phyloP scores from a whole-genome alignment of 2,888 invertebrate genomes.

The Pycnomerus fuliginosus region DNA sequence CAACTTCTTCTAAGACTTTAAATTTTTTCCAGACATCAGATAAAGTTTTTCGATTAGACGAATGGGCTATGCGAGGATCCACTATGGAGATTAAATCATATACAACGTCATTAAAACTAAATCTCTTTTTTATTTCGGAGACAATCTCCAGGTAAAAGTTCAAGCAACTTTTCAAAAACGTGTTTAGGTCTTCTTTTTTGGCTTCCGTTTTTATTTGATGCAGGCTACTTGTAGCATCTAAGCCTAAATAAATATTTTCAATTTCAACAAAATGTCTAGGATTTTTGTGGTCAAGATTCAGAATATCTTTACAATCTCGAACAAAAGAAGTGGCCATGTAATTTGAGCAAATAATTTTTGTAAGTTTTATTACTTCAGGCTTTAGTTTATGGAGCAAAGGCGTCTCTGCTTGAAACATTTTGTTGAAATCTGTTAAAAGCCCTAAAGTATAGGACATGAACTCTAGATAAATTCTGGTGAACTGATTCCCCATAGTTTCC shows the following conservation, averaged over 20 bases:
- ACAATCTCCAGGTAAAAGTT: slow-evolving; percentile 19
- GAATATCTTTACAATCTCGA: neutral
- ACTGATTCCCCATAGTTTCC: slow-evolving; percentile 33
- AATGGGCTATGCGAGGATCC: slow-evolving; percentile 18
- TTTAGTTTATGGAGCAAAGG: slow-evolving; percentile 27
- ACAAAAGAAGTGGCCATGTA: neutral
- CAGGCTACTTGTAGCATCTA: slow-evolving; percentile 7
- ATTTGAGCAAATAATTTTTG: slow-evolving; percentile 3
- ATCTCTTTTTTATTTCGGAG: slow-evolving; percentile 15
- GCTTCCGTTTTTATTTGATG: slow-evolving; percentile 1
- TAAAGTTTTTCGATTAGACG: slow-evolving; percentile 23
- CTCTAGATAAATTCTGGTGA: slow-evolving; percentile 34
- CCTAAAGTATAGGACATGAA: slow-evolving; percentile 33
- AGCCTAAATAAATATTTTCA: slow-evolving; percentile 12
- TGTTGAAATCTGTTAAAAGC: slow-evolving; percentile 32
- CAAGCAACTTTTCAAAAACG: slow-evolving; percentile 11
- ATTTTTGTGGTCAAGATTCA: slow-evolving; percentile 8
- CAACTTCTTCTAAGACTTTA: slow-evolving; percentile 18
- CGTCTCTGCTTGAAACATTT: slow-evolving; percentile 31
- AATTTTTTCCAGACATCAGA: slow-evolving; percentile 21
- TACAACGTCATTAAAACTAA: slow-evolving; percentile 24
- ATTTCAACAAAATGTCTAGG: slow-evolving; percentile 1
- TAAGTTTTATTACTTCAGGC: slow-evolving; percentile 18
- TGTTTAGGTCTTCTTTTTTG: too few relatives aligned
- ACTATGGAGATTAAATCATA: slow-evolving; percentile 27